Evolutionary conservation across 2,797 vertebrate genomes (phyloP), one percentile per base, ranked within the genome.

Genomic region (Sebastes ruberrimus): DNA sequence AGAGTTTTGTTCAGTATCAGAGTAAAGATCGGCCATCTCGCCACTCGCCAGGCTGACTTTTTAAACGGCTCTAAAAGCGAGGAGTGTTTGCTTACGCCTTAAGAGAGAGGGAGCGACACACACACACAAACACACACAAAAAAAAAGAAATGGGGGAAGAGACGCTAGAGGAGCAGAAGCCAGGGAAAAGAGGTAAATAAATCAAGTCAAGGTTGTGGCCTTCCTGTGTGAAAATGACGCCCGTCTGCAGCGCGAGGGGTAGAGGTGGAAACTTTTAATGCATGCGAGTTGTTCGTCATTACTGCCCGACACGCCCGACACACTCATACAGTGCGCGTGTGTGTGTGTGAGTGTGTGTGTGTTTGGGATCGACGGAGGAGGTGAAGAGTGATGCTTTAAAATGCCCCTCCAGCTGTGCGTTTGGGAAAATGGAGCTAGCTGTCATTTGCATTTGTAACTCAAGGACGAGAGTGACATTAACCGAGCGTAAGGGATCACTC

Each of bases 371-470:
- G 8, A 81, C 63, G 11, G 82, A 85, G 68, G 71, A 72, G 88
- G 78, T 78, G 85, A 76, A 79, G 84, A 84, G 85, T 82, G 81
- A 84, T 87, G 89, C 85, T 89, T 87, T 88, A 60, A 93, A 91
- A 89, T 38, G 74, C 80, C 82, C 87, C 90, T 91, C 78, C 88
- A 86, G 88, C 89, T 86, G 88, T 78, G 86, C 38, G 62, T 49
- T 68, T 63, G 78, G 73, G 80, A 84, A 90, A 89, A 85, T 88
- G 83, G 89, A 86, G 88, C 76, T 38, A 3, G 73, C 87, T 87
- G 90, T 88, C 87, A 89, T 91, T 89, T 89, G 83, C 87, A 89
- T 89, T 85, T 28, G 80, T 27, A 86, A 81, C 86, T 91, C 72
- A 91, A 90, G 89, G 89, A 88, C 84, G 23, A 79, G 86, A 85